These are phyloP conservation scores for Stenoptilia bipunctidactyla DNA, from an alignment of 2,888 invertebrate genomes.

Conservation along the genomic window DNA sequence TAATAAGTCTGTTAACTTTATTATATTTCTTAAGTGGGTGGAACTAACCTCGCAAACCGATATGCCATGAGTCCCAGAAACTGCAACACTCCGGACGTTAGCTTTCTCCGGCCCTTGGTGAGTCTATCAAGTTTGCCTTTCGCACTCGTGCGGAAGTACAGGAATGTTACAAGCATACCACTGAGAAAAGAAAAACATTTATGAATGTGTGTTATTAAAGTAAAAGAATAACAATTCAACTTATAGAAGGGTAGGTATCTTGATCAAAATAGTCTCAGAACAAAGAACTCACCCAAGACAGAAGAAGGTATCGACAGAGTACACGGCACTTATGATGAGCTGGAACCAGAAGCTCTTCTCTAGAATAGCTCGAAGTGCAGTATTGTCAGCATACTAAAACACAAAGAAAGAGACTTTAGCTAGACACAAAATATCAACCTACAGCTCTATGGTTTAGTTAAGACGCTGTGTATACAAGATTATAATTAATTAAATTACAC, in stretches of 20 bases:
- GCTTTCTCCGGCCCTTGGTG: constrained; percentile 74
- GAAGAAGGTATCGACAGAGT: constrained; percentile 87
- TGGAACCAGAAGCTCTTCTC: constrained; percentile 86
- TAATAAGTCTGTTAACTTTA: no score
- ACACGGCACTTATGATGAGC: constrained; percentile 83
- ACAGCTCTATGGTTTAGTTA: no score
- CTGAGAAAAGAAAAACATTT: constrained; percentile 63
- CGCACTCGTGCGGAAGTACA: constrained; percentile 84
- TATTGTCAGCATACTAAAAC: constrained; percentile 81
- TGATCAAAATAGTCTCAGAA: no score
- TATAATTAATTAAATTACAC: no score
- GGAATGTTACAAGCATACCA: constrained; percentile 85
- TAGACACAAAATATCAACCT: no score
- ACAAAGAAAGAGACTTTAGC: background rate
- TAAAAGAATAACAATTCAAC: no score
- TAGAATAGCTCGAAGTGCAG: constrained; percentile 75
- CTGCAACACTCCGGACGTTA: constrained; percentile 75
- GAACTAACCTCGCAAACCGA: constrained; percentile 78
- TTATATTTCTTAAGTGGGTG: no score
- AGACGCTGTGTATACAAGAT: no score
- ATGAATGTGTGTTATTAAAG: no score
- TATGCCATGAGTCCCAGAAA: constrained; percentile 83
- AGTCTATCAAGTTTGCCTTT: constrained; percentile 79
- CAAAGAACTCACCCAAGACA: constrained; percentile 76
- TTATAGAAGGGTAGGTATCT: no score